Percentiles rank a stretch among this genome's conserved stretches.
Evolutionary conservation across 2,888 invertebrate species (phyloP).

Genomic region (Entomobrya multifasciata): DNA sequence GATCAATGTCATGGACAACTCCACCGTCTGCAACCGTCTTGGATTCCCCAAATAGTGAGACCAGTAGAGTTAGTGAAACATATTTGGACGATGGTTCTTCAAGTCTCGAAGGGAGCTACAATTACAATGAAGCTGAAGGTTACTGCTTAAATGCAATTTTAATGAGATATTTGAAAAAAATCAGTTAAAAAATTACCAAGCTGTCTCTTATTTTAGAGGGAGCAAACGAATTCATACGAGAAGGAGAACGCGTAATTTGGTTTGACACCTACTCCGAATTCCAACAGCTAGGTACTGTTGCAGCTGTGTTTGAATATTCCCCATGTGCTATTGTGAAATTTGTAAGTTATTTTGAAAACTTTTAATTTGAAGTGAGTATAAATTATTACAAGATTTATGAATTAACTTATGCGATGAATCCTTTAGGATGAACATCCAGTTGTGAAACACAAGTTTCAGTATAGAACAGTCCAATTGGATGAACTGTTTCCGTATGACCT

Average conservation of each 20-base stretch:
- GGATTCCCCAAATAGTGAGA: slow-evolving; percentile 38
- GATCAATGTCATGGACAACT: slow-evolving; percentile 63
- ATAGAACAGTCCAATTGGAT: slow-evolving; percentile 68
- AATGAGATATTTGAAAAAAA: not conserved
- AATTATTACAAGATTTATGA: too few relatives aligned
- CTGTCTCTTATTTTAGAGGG: too few relatives aligned
- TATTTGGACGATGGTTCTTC: not conserved
- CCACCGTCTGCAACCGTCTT: slow-evolving; percentile 3
- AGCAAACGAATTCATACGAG: slow-evolving; percentile 54
- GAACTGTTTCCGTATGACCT: slow-evolving; percentile 73
- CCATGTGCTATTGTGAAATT: slow-evolving; percentile 75
- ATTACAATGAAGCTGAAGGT: not conserved
- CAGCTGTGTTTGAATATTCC: slow-evolving; percentile 62
- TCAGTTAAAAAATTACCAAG: not conserved
- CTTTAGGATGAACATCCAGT: slow-evolving; percentile 63
- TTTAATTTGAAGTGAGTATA: not conserved
- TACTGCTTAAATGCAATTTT: not conserved
- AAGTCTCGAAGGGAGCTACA: not conserved
- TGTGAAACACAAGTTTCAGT: slow-evolving; percentile 63
- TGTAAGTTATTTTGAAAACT: slow-evolving; percentile 60
- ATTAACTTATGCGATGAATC: too few relatives aligned
- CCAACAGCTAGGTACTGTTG: slow-evolving; percentile 71
- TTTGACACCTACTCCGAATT: slow-evolving; percentile 63
- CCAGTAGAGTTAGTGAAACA: not conserved
- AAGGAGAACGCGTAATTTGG: slow-evolving; percentile 73